phyloP scores from a whole-genome alignment of 2,888 invertebrate genomes.

The Tanytarsus gracilentus region DNA sequence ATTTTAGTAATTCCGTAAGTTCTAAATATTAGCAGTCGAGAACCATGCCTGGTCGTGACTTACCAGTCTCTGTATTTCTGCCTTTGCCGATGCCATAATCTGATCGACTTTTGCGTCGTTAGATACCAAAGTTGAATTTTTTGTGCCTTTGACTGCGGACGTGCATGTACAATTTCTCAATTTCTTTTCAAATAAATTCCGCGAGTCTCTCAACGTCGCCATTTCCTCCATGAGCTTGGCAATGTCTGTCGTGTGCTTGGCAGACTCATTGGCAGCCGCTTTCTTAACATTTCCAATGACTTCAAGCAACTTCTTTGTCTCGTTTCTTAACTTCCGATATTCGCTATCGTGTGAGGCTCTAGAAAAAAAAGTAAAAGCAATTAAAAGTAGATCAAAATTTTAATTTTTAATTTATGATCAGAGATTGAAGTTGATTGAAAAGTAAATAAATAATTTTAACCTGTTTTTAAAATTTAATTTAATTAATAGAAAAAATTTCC shows the following conservation, averaged over 20 bases:
- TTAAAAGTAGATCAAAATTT: neutral
- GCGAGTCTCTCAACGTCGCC: neutral
- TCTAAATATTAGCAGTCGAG: too few relatives aligned
- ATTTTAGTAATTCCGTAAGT: too few relatives aligned
- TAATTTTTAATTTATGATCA: neutral
- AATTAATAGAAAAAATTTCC: too few relatives aligned
- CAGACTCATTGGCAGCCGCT: constrained; percentile 14
- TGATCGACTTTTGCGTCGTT: constrained; percentile 8
- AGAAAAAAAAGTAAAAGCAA: neutral
- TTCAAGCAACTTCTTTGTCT: constrained; percentile 20
- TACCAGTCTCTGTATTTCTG: constrained; percentile 25
- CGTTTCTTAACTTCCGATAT: constrained; percentile 16
- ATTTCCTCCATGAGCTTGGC: constrained; percentile 8
- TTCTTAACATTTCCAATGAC: constrained; percentile 13
- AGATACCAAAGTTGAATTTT: neutral
- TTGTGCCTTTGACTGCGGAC: neutral
- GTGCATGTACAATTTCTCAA: constrained; percentile 13
- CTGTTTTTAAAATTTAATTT: too few relatives aligned
- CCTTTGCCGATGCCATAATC: constrained; percentile 19
- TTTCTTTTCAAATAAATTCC: constrained; percentile 15
- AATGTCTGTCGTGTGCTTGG: neutral
- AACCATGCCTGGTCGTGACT: neutral
- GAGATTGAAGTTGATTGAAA: too few relatives aligned
- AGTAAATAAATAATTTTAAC: too few relatives aligned
- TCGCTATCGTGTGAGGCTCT: constrained; percentile 21